Evolutionary conservation across 1,140 invertebrate species (phyloP), one percentile per base, ranked within the genome.

Genomic region (Geopemphigus sp.): DNA sequence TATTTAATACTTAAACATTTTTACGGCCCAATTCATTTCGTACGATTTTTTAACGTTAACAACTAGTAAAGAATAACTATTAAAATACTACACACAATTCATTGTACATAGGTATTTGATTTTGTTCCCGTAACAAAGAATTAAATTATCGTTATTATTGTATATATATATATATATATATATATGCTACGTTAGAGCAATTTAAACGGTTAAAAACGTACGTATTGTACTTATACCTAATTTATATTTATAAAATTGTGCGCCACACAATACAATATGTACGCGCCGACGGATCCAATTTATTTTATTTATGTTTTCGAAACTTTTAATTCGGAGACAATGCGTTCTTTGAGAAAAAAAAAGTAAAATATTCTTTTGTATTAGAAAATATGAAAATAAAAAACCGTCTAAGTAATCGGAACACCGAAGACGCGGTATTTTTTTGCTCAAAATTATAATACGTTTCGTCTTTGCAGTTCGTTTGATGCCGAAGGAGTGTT

Each of bases 401-500:
- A 45, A 74, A 32, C 15, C 56, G 12, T 59, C n/a, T 50, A n/a
- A 68, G 66, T 50, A 68, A 50, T 68, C 66, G 32, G 54, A 76
- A 59, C 72, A 76, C 72, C 72, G 10, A 76, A 76, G 72, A 76
- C 29, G 72, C 59, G 24, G 45, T 57, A 32, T 63, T 68, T 76
- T 76, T 76, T 59, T 39, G 39, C n/a, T 59, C 11, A 12, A 76
- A 74, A 74, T 74, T 39, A 57, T 74, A 74, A 72, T 54, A 72
- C 24, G 54, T 72, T 54, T 72, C 4, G 68, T 72, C 68, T 72
- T 54, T 72, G 45, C 64, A 11, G 47, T 32, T 19, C 24, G 50
- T 29, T 12, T 15, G 47, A 19, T 70, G 66, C 26, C 32, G n/a
- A 59, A 45, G 22, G 39, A 78, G 74, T 29, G 74, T 61, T 50